Evolutionary conservation across 2,888 invertebrate species (phyloP), one percentile per base, ranked within the genome.

Genomic region (Lypha dubia): DNA sequence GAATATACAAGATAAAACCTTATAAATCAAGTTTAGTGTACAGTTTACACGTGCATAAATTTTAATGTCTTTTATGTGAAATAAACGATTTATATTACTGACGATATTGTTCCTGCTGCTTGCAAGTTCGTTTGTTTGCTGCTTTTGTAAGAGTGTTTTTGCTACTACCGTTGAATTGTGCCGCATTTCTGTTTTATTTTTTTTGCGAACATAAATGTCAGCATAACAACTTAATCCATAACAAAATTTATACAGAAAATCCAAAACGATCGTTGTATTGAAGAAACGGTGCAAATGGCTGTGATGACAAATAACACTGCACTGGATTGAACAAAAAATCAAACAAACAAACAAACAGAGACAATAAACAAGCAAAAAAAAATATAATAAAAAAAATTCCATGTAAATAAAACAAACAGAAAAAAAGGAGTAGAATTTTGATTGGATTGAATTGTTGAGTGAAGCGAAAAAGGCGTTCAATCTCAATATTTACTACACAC

Each of bases 1-100:
- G 44, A 15, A 35, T 15, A 20, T 17, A 20, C 53, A 62, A 77
- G 84, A 74, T 81, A 81, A 81, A 81, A 77, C 80, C 68, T 56
- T 84, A 84, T 84, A 84, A 84, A 84, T 84, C 84, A 84, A 84
- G 84, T 84, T 84, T 84, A 84, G 80, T 77, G 76, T 73, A 81
- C 77, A 81, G 76, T 80, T 80, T 80, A 81, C 84, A 84, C 84
- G 81, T 80, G 76, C 84, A 84, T 84, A 84, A 84, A 84, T 84
- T 84, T 80, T 73, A 80, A 84, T 81, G 84, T 81, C 77, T 71
- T 81, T 82, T 76, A 70, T 82, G 70, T 70, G 68, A 84, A 81
- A 84, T 81, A 81, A 84, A 81, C 84, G 81, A 84, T 84, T 84
- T 81, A 84, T 84, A 68, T 68, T 58, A 68, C 77, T 53, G 68